Percentiles rank a stretch among this genome's conserved stretches.
Evolutionary conservation across 2,113 vertebrate species (phyloP).

Genomic region (Ornithorhynchus anatinus): DNA sequence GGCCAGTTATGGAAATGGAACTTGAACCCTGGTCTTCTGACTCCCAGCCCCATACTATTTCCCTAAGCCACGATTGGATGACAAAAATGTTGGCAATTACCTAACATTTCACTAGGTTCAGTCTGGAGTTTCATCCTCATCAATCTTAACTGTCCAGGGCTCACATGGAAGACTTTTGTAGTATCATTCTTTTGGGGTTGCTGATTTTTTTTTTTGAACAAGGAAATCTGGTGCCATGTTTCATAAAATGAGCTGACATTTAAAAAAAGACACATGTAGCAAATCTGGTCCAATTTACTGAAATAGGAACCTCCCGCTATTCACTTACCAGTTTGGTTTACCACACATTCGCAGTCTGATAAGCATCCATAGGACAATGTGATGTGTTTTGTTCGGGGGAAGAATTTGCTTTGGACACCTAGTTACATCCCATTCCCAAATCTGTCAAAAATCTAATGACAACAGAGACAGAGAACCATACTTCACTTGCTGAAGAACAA

Average conservation of each 20-base stretch:
- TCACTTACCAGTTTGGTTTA: constrained; percentile 39
- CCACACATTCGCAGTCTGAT: constrained; percentile 32
- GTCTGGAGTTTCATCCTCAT: not conserved
- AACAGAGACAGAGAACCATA: constrained; percentile 63
- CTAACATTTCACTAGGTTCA: not conserved
- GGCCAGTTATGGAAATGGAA: no score
- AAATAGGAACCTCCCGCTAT: not conserved
- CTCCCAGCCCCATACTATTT: no score
- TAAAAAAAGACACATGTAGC: constrained; percentile 8
- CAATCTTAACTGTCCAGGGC: not conserved
- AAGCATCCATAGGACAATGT: constrained; percentile 18
- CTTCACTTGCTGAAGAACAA: constrained; percentile 59
- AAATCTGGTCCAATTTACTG: constrained; percentile 20
- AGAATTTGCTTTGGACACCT: constrained; percentile 62
- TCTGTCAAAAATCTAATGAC: constrained; percentile 74
- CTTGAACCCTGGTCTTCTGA: no score
- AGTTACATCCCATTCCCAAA: constrained; percentile 75
- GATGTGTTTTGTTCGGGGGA: constrained; percentile 50
- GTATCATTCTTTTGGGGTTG: not conserved
- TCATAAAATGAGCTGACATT: constrained; percentile 18
- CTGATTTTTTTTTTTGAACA: no score
- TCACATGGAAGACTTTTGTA: constrained; percentile 3
- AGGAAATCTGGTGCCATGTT: constrained; percentile 17
- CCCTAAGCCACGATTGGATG: constrained; percentile 21
- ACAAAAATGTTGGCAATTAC: not conserved